Base-by-base conservation (phyloP, 2,888 invertebrate genomes). In the Drosophila longiperda region DNA sequence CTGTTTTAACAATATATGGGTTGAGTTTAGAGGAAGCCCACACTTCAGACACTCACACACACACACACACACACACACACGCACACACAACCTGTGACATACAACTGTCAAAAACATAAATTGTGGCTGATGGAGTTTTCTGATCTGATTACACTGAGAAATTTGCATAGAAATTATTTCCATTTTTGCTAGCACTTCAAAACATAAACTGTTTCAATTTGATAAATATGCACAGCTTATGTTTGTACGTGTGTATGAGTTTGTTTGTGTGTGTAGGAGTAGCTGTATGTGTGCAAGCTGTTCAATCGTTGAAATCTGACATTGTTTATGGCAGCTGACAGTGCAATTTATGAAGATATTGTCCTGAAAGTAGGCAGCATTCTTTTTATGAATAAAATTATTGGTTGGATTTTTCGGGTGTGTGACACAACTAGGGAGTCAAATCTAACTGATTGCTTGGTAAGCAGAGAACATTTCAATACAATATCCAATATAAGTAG, bases 161-260 rank as follows among this genome's bases (percentile, higher is more conserved):
- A 86, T 86, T 86, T 86, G 87, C 85, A 86, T 86, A 82, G 79
- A 86, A 87, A 84, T 87, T 87, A 89, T 89, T 79, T 87, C 73
- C 64, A 78, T 80, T 75, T 71, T 63, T 63, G 52, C 66, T 67
- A 49, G 66, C 69, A 54, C 55, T 75, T 66, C 61, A 62, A 72
- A 72, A 69, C 67, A 66, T 70, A 73, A 75, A 88, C 71, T 83
- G 88, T 78, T 80, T 83, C 81, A 88, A 75, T 83, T 82, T 83
- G 77, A 74, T 72, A 72, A 77, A 82, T 73, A 40, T 82, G 68
- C 50, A 48, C 55, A 53, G 53, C 32, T 68, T 66, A 58, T 58
- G 64, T 20, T 12, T 45, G 12, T 45, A 17, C 23, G 55, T 38
- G 40, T 57, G 49, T 59, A 55, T 36, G 38, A 29, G 29, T 29